These are phyloP conservation scores for Phymatocera aterrima DNA, from an alignment of 2,888 invertebrate species.

Conservation along the genomic window DNA sequence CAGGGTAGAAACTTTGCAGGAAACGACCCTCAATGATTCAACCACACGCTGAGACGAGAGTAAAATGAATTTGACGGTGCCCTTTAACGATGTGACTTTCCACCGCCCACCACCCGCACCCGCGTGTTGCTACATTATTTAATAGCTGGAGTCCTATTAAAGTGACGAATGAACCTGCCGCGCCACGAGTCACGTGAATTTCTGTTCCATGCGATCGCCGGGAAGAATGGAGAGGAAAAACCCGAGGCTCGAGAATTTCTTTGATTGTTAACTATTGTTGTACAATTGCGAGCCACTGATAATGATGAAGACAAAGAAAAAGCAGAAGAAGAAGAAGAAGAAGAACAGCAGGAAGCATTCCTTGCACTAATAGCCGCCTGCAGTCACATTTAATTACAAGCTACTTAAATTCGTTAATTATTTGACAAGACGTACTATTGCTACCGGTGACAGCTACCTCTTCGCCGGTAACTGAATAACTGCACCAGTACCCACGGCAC, in stretches of 20 bases:
- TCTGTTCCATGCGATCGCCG: not conserved
- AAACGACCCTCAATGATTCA: not conserved
- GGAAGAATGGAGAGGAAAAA: not conserved
- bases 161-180: not conserved
- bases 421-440: not conserved
- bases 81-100: not conserved
- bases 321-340: too few relatives aligned
- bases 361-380: not conserved
- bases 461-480: not conserved
- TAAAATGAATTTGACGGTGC: not conserved
- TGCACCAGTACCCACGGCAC: not conserved
- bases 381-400: not conserved
- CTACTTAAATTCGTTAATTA: slow-evolving; percentile 3
- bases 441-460: not conserved
- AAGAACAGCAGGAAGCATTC: not conserved
- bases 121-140: not conserved
- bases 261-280: too few relatives aligned
- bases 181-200: not conserved
- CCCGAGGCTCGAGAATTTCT: not conserved
- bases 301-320: not conserved
- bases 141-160: not conserved
- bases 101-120: not conserved
- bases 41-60: not conserved
- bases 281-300: not conserved
- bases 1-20: not conserved